phyloP scores from a whole-genome alignment of 1,140 invertebrate genomes.

The Drosophila murphyi region DNA sequence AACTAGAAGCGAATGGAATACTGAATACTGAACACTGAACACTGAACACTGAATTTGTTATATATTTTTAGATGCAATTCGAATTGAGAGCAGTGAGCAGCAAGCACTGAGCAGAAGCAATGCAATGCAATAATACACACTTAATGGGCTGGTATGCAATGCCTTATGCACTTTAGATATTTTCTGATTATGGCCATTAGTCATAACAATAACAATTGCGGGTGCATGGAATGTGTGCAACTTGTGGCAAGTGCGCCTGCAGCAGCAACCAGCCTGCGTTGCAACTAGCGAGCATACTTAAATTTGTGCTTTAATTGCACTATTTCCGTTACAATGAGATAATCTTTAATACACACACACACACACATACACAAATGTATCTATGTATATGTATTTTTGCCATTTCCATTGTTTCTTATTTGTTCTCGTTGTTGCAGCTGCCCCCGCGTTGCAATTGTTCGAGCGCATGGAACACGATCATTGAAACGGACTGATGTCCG shows the following conservation, averaged over 20 bases:
- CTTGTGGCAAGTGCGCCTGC: conserved; percentile 16
- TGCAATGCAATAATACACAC: conserved; percentile 12
- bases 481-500: conserved; percentile 16
- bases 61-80: conserved; percentile 35
- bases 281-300: conserved; percentile 37
- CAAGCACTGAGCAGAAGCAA: background rate
- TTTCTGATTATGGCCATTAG: conserved; percentile 42
- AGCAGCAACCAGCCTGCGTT: background rate
- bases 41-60: conserved; percentile 3
- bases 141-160: conserved; percentile 37
- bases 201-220: conserved; percentile 45
- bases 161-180: conserved; percentile 46
- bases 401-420: conserved; percentile 38
- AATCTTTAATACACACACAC: conserved; percentile 53
- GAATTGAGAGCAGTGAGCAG: conserved; percentile 15
- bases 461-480: conserved; percentile 54
- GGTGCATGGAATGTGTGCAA: conserved; percentile 18
- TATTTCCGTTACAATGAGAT: conserved; percentile 79
- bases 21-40: background rate
- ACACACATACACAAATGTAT: background rate
- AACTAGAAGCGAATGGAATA: background rate
- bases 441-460: conserved; percentile 34
- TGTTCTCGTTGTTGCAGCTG: conserved; percentile 12
- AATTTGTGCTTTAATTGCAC: conserved; percentile 72
- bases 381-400: conserved; percentile 15